Evolutionary conservation across 2,888 invertebrate species (phyloP), one percentile per base, ranked within the genome.

Genomic region (Gastrophysa polygoni): DNA sequence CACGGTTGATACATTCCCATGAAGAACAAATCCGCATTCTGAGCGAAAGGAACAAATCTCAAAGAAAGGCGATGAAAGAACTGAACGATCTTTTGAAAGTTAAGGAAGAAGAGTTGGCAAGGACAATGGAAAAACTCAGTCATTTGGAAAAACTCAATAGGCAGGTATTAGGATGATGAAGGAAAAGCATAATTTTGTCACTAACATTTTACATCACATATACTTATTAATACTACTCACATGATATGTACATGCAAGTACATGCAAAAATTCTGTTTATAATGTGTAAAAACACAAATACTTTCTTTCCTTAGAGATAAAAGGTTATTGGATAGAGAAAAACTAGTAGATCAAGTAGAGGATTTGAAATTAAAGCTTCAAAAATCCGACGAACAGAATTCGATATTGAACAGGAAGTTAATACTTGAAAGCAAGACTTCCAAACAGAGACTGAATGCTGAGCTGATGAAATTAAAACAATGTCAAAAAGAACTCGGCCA

Each of bases 1-100:
- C 93, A 0, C 87, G 89, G 75, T 84, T 91, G 2, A 82, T 93
- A 38, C 88, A 89, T 78, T 88, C 91, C 0, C 92, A 93, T 78
- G 88, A 87, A 64, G 93, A 93, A 76, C 93, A 93, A 81, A 83
- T 91, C 58, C 84, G 92, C 54, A 84, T 89, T 14, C 86, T 92
- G 78, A 89, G 89, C 73, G 83, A 85, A 46, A 89, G 87, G 77
- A 88, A 86, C 78, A 91, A 89, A 70, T 88, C 87, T 69, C 77
- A 92, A 57, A 89, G 88, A 72, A 82, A 82, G 57, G 85, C 86
- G 67, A 84, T 86, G 72, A 88, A 86, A 72, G 90, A 90, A 48
- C 82, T 85, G n/a, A 82, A 83, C 24, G 85, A 86, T 66, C 86
- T 85, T 71, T 75, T 91, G 10, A 91, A 91, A 74, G 87, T 87